Evolutionary conservation across 1,140 invertebrate genomes (phyloP).

Genomic region (Battus philenor): DNA sequence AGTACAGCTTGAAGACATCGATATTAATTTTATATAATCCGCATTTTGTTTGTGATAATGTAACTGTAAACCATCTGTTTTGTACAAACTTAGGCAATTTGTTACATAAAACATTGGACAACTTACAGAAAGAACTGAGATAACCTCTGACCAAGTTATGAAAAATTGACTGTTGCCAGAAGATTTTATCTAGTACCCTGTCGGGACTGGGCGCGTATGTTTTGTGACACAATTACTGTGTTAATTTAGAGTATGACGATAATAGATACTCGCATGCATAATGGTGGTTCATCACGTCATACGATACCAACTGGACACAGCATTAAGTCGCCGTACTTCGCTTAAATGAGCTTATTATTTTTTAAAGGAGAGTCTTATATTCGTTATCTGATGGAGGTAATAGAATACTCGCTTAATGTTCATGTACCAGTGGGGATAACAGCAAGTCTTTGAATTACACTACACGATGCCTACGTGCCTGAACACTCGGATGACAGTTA

Average conservation of each 20-base stretch:
- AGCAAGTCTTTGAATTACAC: slow-evolving; percentile 8
- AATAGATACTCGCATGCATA: neutral
- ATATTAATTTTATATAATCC: no score
- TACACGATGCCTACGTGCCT: slow-evolving; percentile 1
- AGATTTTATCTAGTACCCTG: slow-evolving; percentile 1
- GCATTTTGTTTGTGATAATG: no score
- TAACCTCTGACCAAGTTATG: slow-evolving; percentile 16
- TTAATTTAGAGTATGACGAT: slow-evolving; percentile 10
- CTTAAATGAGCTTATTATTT: slow-evolving; percentile 9
- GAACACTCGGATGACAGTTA: slow-evolving; percentile 12
- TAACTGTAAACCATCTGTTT: no score
- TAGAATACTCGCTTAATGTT: slow-evolving; percentile 13
- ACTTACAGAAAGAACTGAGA: slow-evolving; percentile 1
- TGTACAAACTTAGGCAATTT: slow-evolving; percentile 14
- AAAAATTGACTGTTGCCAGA: slow-evolving; percentile 14
- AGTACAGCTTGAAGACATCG: no score
- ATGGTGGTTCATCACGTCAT: neutral
- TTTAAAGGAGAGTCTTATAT: slow-evolving; percentile 8
- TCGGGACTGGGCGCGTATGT: neutral
- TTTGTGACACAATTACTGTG: slow-evolving; percentile 8
- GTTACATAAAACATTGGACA: slow-evolving; percentile 13
- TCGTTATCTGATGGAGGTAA: slow-evolving; percentile 16
- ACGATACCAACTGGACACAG: slow-evolving; percentile 1
- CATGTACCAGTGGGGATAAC: slow-evolving; percentile 5
- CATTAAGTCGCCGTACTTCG: slow-evolving; percentile 1